Base-by-base conservation (phyloP, 2,888 invertebrate genomes). In the Cryptocephalus moraei region DNA sequence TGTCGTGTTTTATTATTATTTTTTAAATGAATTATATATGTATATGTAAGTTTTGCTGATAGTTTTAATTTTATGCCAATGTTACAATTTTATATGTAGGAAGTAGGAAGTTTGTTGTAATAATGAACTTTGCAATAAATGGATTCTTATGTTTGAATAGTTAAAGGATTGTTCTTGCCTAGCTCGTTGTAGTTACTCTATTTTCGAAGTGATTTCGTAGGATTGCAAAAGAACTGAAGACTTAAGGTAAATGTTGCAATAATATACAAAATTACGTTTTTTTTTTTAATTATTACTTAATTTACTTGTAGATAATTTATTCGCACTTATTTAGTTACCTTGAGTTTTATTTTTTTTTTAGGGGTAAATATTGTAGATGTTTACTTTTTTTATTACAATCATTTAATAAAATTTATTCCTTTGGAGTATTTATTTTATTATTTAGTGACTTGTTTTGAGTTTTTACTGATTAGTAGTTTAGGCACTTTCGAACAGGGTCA, bases 321-420 rank as follows among this genome's bases (percentile, higher is more conserved):
- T 61, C 62, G 55, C 59, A 61, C 58, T 51, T 53, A 53, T 59
- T 60, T 62, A 60, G 61, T 61, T 61, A 62, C 62, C 62, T 61
- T 58, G 55, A 58, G 50, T 57, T 52, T 54, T 39, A 36, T 32
- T 44, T 39, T 58, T 39, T 58, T 53, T 51, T 50, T 44, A 45
- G n/a, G 11, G 36, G 11, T 36, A 36, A 36, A 12, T 36, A 11
- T n/a, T n/a, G 12, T 36, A 36, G 36, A 36, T 36, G n/a, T 36
- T 36, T 36, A 11, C 12, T 36, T 11, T 36, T 9, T 36, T 36
- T 36, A 36, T 36, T 12, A 36, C 12, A n/a, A 36, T 36, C 6
- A 36, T 36, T 11, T n/a, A 36, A 36, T 36, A 36, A 11, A 36
- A 36, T 36, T 11, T 36, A 36, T n/a, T 36, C 6, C 36, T 36